Evolutionary conservation across 2,797 vertebrate species (phyloP).

Genomic region (Nyctibius grandis): DNA sequence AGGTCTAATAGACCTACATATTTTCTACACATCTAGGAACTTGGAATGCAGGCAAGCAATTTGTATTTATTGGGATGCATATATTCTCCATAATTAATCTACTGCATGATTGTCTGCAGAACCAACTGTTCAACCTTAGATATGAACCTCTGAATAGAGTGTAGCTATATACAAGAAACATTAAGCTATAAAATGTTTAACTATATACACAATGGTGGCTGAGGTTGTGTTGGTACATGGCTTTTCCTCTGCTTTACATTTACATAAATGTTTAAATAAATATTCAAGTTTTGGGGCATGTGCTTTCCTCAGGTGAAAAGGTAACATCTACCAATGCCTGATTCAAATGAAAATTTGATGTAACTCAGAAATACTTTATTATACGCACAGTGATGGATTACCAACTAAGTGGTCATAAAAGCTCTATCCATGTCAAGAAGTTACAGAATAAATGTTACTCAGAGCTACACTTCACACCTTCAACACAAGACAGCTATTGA

Average conservation of each 20-base stretch:
- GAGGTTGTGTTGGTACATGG: not conserved
- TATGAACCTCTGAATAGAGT: not conserved
- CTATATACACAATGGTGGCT: not conserved
- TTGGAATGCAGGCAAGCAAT: not conserved
- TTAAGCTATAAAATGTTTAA: not conserved
- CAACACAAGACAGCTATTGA: not conserved
- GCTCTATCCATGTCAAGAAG: not conserved
- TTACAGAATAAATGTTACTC: not conserved
- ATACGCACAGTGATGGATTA: not conserved
- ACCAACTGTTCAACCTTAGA: not conserved
- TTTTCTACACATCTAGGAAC: not conserved
- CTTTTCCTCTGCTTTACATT: not conserved
- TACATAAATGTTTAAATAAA: not conserved
- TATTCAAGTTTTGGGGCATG: not conserved
- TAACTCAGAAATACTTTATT: not conserved
- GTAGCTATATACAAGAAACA: not conserved
- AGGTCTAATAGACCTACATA: not conserved
- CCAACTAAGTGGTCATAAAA: not conserved
- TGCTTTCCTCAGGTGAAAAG: not conserved
- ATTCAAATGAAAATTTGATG: not conserved
- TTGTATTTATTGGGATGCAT: not conserved
- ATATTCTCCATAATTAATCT: not conserved
- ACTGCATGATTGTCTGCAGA: not conserved
- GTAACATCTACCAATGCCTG: not conserved
- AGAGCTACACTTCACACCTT: not conserved